Conservation (phyloP, 2,113 vertebrate species). For the Phodopus roborovskii region DNA sequence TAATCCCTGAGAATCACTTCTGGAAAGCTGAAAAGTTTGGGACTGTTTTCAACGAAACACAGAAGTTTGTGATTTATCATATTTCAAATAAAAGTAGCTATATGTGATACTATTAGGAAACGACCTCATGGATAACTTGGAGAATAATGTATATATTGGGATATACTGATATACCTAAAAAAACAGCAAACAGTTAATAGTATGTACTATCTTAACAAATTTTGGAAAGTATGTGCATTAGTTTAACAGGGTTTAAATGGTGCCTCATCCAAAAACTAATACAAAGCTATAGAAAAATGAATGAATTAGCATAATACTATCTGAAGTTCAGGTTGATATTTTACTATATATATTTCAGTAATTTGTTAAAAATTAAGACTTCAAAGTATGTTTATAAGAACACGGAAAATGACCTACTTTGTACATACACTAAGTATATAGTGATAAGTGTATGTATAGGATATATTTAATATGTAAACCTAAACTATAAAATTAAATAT, state of each 20-base stretch:
- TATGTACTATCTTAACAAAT: not conserved
- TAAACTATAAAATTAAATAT: not conserved
- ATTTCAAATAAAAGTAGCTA: not conserved
- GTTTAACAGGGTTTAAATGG: not conserved
- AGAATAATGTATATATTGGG: not conserved
- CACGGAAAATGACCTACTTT: not conserved
- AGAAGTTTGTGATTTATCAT: not conserved
- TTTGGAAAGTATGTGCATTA: not conserved
- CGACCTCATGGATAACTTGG: not conserved
- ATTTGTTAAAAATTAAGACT: constrained; percentile 28
- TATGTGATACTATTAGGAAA: not conserved
- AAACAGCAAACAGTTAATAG: not conserved
- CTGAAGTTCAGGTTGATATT: not conserved
- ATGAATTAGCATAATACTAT: not conserved
- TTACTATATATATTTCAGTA: not conserved
- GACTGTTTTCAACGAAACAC: not conserved
- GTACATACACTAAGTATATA: not conserved
- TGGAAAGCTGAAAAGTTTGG: not conserved
- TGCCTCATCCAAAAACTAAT: not conserved
- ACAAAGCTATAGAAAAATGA: not conserved
- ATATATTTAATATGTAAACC: not conserved
- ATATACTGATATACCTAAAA: not conserved
- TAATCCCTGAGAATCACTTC: not conserved
- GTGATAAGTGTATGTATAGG: not conserved
- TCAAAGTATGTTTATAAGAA: not conserved